Conservation (phyloP, 2,113 vertebrate genomes). For the Takifugu bimaculatus region DNA sequence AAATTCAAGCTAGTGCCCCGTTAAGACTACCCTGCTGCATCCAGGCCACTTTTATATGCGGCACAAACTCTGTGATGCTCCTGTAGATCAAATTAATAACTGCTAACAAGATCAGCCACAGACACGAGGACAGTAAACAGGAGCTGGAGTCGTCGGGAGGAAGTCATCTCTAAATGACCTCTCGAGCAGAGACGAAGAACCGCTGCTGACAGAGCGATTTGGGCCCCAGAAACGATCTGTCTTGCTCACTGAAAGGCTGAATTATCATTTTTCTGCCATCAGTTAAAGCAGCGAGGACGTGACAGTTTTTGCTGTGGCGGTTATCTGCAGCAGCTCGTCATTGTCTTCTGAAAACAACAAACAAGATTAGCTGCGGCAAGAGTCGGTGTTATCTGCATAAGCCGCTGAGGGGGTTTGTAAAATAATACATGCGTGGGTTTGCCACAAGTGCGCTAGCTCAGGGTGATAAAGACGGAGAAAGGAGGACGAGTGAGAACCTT, state of each 20-base stretch:
- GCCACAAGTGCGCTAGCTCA: not conserved
- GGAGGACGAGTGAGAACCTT: not conserved
- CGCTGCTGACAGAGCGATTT: conserved; percentile 24
- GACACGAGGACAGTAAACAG: conserved; percentile 5
- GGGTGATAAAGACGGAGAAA: conserved; percentile 2
- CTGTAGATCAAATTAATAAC: conserved; percentile 22
- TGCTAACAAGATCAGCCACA: conserved; percentile 21
- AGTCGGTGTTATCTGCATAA: conserved; percentile 13
- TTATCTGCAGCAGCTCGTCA: conserved; percentile 1
- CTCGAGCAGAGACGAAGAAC: conserved; percentile 17
- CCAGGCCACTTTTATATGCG: not conserved
- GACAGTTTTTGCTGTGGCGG: no score
- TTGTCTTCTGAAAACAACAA: conserved; percentile 30
- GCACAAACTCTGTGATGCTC: not conserved
- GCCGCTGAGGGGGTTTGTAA: conserved; percentile 2
- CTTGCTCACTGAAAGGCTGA: conserved; percentile 22
- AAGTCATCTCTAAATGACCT: conserved; percentile 10
- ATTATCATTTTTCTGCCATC: conserved; percentile 1
- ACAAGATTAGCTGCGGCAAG: conserved; percentile 18
- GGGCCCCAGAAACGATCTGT: conserved; percentile 6
- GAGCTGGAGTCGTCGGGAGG: not conserved
- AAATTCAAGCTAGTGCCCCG: no score
- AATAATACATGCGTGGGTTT: not conserved
- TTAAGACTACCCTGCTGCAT: no score
- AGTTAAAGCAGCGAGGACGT: no score